These are phyloP conservation scores for Drosophila burlai DNA, from an alignment of 1,140 invertebrate species.

Conservation along the genomic window DNA sequence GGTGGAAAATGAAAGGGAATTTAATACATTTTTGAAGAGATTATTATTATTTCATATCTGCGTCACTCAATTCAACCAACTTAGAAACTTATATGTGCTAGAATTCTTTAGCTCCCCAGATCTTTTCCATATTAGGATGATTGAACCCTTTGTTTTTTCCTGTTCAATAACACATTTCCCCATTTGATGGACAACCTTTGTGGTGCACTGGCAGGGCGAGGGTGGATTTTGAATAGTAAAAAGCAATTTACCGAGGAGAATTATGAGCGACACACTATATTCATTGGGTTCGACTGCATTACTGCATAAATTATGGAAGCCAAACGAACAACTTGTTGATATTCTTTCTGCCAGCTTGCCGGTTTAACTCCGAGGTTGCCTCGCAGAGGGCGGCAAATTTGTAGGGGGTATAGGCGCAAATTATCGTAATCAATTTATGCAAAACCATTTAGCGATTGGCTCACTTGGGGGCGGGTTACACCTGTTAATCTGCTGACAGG, in stretches of 20 bases:
- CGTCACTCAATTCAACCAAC: neutral
- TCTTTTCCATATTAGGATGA: neutral
- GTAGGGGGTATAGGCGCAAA: constrained; percentile 25
- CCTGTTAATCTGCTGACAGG: constrained; percentile 60
- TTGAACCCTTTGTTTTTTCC: neutral
- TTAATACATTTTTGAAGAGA: neutral
- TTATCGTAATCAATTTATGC: constrained; percentile 61
- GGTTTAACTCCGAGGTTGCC: constrained; percentile 19
- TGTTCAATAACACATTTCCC: neutral
- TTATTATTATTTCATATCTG: neutral
- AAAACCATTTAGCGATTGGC: constrained; percentile 34
- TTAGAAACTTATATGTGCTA: too few relatives aligned
- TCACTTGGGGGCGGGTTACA: constrained; percentile 44
- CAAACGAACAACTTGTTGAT: constrained; percentile 31
- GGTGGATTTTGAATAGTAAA: constrained; percentile 28
- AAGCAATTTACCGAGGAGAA: constrained; percentile 39
- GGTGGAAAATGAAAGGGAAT: neutral
- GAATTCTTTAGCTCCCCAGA: neutral
- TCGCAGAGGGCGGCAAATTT: constrained; percentile 30
- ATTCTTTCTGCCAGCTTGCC: constrained; percentile 22
- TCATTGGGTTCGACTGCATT: constrained; percentile 46
- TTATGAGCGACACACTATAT: constrained; percentile 43
- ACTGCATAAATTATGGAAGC: constrained; percentile 73
- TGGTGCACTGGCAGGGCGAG: constrained; percentile 1
- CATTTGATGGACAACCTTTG: constrained; percentile 39